A percentile compares a stretch with the other conserved stretches of the same genome.
Conservation (phyloP, 1,140 invertebrate species). For the Psilanteris sp. region DNA sequence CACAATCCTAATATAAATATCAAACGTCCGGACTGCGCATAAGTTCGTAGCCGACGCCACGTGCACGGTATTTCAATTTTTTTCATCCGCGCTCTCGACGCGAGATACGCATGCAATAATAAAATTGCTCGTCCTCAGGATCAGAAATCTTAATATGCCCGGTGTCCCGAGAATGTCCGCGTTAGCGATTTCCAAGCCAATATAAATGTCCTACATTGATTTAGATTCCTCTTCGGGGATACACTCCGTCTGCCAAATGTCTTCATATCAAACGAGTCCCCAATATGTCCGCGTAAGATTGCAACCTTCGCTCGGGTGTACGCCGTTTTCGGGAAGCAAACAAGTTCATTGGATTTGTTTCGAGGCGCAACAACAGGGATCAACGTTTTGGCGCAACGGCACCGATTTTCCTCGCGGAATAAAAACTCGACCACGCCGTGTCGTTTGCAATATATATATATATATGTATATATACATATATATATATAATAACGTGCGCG, state of each 20-base stretch:
- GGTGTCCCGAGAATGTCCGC: slow-evolving; percentile 65
- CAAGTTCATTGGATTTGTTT: slow-evolving; percentile 10
- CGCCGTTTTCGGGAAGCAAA: slow-evolving; percentile 9
- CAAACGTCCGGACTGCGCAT: slow-evolving; percentile 23
- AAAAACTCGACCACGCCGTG: too few species aligned
- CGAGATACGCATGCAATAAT: slow-evolving; percentile 70
- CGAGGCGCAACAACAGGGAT: too few species aligned
- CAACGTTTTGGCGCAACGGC: too few species aligned
- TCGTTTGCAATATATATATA: too few species aligned
- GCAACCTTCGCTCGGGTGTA: neutral
- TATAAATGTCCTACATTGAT: slow-evolving; percentile 79
- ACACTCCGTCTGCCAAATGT: slow-evolving; percentile 51
- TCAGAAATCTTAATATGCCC: slow-evolving; percentile 79
- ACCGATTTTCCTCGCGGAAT: too few species aligned
- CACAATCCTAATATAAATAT: slow-evolving; percentile 51
- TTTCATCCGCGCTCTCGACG: slow-evolving; percentile 51
- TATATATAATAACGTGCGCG: too few species aligned
- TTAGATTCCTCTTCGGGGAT: slow-evolving; percentile 62
- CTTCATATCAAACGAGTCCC: slow-evolving; percentile 58
- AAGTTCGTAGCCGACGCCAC: slow-evolving; percentile 56
- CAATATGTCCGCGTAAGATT: slow-evolving; percentile 1
- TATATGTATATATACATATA: too few species aligned
- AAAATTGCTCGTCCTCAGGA: slow-evolving; percentile 71
- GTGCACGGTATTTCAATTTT: slow-evolving; percentile 74
- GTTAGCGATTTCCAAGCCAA: slow-evolving; percentile 78